Percentiles rank a stretch among this genome's conserved stretches.
Evolutionary conservation across 2,113 vertebrate genomes (phyloP).

Genomic region (Cinclus mexicanus): DNA sequence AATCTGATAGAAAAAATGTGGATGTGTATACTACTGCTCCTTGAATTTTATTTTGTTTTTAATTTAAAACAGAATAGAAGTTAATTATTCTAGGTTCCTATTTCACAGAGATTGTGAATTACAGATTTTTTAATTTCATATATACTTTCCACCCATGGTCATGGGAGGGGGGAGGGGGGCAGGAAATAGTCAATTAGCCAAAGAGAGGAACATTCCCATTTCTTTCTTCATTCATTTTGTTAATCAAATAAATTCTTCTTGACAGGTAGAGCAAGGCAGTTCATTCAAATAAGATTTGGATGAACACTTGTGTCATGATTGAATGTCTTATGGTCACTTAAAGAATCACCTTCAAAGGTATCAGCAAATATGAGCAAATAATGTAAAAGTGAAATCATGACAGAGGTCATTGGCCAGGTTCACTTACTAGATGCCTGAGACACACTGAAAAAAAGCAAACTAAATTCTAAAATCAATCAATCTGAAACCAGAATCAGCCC

Average conservation of each 20-base stretch:
- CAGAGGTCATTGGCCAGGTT: not conserved
- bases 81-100: not conserved
- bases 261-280: not conserved
- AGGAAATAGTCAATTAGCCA: not conserved
- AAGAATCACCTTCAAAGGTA: not conserved
- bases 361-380: not conserved
- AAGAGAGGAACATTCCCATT: not conserved
- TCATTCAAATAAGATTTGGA: not conserved
- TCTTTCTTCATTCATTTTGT: not conserved
- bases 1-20: not conserved
- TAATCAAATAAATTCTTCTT: not conserved
- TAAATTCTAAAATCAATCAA: not conserved
- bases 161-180: no score
- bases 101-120: not conserved
- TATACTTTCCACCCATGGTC: not conserved
- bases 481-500: not conserved
- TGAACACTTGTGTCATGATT: not conserved
- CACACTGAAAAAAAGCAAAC: not conserved
- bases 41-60: not conserved
- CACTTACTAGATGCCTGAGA: not conserved
- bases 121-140: not conserved
- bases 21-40: not conserved
- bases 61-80: not conserved
- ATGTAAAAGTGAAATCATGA: not conserved
- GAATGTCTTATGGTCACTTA: not conserved